Conservation (phyloP, 2,797 vertebrate species). For the Chaetophractus vellerosus region DNA sequence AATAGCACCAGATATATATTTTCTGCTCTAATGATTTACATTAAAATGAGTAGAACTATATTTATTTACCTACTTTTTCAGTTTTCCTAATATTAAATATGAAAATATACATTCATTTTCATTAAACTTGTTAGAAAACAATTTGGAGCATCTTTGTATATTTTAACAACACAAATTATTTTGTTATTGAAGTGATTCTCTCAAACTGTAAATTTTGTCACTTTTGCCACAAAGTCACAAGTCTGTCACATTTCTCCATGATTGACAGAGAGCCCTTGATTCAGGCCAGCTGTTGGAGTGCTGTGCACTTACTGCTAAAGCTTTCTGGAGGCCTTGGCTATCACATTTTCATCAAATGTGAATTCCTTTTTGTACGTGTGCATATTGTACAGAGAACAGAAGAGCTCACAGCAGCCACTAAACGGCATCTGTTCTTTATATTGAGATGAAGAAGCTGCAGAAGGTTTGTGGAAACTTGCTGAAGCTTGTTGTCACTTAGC, state of each 20-base stretch:
- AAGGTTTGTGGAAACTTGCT: conserved; percentile 93
- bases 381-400: conserved; percentile 90
- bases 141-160: conserved; percentile 77
- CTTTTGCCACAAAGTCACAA: conserved; percentile 84
- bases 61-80: conserved; percentile 72
- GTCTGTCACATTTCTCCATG: conserved; percentile 82
- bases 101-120: conserved; percentile 82
- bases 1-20: background rate
- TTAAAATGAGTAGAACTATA: conserved; percentile 52
- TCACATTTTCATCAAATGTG: conserved; percentile 87
- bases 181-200: conserved; percentile 85
- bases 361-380: conserved; percentile 85
- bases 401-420: conserved; percentile 90
- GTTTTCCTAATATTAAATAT: conserved; percentile 76
- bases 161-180: conserved; percentile 86
- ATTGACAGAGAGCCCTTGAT: conserved; percentile 87
- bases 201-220: conserved; percentile 84
- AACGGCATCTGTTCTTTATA: conserved; percentile 92
- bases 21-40: conserved; percentile 63
- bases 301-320: conserved; percentile 58
- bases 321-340: conserved; percentile 87
- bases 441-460: conserved; percentile 92
- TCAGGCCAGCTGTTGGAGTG: conserved; percentile 88
- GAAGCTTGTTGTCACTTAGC: conserved; percentile 93
- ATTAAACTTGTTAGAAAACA: conserved; percentile 83